These are phyloP conservation scores for Celastrina argiolus DNA, from an alignment of 2,888 invertebrate genomes.

Conservation along the genomic window DNA sequence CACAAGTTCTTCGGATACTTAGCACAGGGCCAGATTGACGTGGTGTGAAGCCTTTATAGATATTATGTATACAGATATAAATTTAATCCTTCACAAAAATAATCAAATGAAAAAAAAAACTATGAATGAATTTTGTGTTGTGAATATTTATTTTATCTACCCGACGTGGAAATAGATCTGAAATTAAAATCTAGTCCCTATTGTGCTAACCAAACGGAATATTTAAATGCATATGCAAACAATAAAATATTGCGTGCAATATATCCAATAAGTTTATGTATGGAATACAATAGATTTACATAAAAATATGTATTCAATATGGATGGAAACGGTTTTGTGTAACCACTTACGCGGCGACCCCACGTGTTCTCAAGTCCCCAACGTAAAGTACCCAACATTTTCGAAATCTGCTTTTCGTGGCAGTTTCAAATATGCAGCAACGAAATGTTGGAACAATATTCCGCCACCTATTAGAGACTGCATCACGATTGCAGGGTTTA, in stretches of 20 bases:
- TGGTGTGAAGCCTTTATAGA: no score
- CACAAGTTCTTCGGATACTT: no score
- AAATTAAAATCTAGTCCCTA: neutral
- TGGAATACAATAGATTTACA: slow-evolving; percentile 4
- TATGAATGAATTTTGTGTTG: neutral
- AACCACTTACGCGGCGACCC: neutral
- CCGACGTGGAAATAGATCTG: neutral
- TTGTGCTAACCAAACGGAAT: neutral
- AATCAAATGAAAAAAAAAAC: neutral
- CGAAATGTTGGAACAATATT: no score
- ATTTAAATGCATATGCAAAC: neutral
- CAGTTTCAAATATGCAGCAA: no score
- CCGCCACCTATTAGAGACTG: no score
- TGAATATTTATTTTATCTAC: neutral
- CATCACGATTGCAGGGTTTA: no score
- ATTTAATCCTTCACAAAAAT: no score
- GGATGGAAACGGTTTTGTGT: neutral
- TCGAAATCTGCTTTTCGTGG: no score
- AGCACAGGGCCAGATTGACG: no score
- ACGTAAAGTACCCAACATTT: no score
- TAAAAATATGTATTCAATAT: neutral
- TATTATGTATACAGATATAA: no score
- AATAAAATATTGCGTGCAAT: neutral
- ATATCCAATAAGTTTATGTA: neutral
- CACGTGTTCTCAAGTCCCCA: no score